These are phyloP conservation scores for Timandra comae DNA, from an alignment of 2,888 invertebrate species.

Conservation along the genomic window DNA sequence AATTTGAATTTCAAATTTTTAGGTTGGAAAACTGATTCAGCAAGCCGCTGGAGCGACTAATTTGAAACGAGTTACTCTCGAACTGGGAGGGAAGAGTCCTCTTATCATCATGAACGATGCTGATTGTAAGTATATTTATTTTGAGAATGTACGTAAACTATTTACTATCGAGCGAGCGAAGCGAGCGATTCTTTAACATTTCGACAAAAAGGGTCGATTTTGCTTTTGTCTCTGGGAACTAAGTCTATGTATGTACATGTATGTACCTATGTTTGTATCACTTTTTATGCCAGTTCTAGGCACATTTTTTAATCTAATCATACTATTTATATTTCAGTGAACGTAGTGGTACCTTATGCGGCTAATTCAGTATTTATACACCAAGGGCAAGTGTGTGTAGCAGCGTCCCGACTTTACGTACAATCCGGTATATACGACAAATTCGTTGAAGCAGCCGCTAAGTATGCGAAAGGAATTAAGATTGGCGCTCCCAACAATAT, in stretches of 20 bases:
- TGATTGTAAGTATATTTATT: conserved; percentile 79
- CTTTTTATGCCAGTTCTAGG: conserved; percentile 81
- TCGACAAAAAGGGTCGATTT: too few species aligned
- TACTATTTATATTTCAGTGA: conserved; percentile 27
- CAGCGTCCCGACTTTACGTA: conserved; percentile 49
- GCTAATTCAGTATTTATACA: conserved; percentile 37
- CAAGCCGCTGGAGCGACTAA: conserved; percentile 85
- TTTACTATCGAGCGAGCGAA: too few species aligned
- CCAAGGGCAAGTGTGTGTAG: conserved; percentile 49
- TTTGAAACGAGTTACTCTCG: conserved; percentile 87
- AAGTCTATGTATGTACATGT: too few species aligned
- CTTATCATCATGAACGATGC: conserved; percentile 88
- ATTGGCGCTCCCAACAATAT: conserved; percentile 75
- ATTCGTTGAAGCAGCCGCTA: conserved; percentile 84
- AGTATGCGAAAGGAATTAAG: conserved; percentile 79
- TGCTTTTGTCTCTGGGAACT: too few species aligned
- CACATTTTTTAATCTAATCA: neutral
- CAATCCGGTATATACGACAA: conserved; percentile 83
- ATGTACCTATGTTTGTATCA: too few species aligned
- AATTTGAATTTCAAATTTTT: too few species aligned
- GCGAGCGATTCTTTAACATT: too few species aligned
- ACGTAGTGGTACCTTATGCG: conserved; percentile 37
- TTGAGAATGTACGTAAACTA: too few species aligned
- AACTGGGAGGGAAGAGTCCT: conserved; percentile 93
- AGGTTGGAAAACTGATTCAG: conserved; percentile 78